phyloP scores from a whole-genome alignment of 2,113 vertebrate genomes.

The Leptosomus discolor region DNA sequence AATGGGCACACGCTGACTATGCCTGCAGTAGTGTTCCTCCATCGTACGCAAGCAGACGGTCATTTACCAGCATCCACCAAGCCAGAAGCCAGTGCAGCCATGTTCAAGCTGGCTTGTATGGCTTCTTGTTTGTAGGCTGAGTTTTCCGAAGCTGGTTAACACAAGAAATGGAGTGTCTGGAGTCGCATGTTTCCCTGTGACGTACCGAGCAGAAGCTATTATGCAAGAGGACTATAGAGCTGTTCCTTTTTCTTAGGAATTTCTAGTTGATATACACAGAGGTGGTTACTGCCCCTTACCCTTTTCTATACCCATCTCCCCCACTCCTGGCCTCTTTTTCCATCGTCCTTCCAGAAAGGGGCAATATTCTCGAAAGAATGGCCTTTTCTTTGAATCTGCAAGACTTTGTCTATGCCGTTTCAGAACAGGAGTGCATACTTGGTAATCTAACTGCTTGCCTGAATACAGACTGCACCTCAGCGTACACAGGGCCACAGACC shows the following conservation, averaged over 20 bases:
- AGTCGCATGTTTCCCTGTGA: neutral
- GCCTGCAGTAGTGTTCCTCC: neutral
- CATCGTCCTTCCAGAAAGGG: neutral
- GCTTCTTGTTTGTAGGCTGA: neutral
- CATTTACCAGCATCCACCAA: accelerated
- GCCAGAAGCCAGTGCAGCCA: neutral
- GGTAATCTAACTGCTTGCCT: neutral
- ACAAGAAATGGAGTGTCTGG: neutral
- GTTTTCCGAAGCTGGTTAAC: neutral
- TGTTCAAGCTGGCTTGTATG: neutral
- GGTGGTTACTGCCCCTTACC: neutral
- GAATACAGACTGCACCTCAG: neutral
- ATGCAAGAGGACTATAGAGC: neutral
- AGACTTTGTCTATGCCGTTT: neutral
- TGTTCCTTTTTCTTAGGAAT: neutral
- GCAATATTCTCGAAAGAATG: neutral
- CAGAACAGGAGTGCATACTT: neutral
- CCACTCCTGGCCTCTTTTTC: neutral
- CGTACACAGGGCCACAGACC: neutral
- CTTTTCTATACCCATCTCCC: neutral
- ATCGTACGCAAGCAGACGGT: neutral
- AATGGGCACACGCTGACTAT: neutral
- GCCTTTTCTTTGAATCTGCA: neutral
- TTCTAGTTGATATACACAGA: neutral
- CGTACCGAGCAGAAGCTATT: neutral